Base-by-base conservation (phyloP, 2,113 vertebrate species). In the Pleuronectes platessa region DNA sequence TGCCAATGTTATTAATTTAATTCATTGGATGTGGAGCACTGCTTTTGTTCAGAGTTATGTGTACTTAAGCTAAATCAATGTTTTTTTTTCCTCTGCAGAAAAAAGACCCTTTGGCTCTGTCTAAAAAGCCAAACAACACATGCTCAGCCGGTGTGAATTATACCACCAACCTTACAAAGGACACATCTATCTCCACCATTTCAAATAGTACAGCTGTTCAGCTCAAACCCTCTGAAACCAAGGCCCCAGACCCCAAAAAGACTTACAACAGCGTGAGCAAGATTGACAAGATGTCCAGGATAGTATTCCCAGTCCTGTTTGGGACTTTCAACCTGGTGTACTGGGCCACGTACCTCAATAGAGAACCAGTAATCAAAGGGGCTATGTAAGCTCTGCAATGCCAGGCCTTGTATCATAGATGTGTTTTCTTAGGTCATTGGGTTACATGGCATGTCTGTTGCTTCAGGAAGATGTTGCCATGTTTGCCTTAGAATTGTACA, bases 191-290 rank as follows among this genome's bases (percentile, higher is more conserved):
- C 51, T 89, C 96, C 20, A 97, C 96, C 74, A 96, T 97, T 61
- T 94, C 96, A 60, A 97, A 96, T 65, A 85, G 95, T 78, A 90
- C 96, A 5, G 76, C 96, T 0, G 93, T 94, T 54, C 95, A 96
- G 71, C 93, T 93, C 61, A 98, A 96, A 81, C 68, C 96, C 15
- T 67, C 93, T 0, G 97, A 98, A 84, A 90, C 95, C 90, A 98
- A 97, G 91, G 88, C 94, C 0, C 56, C 95, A 3, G 98, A 99
- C 88, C 97, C 93, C 85, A 99, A 98, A 95, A 99, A 99, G 94
- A 98, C 98, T 74, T 99, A 99, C 89, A 99, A 99, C 93, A 99
- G 98, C 63, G 96, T 99, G 92, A 99, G 98, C 94, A 98, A 97
- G 93, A 99, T 99, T 45, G 97, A 99, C 94, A 98, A 98, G 92